These are phyloP conservation scores for Brachyrhaphis roseni DNA, from an alignment of 2,797 vertebrate species.

Conservation along the genomic window DNA sequence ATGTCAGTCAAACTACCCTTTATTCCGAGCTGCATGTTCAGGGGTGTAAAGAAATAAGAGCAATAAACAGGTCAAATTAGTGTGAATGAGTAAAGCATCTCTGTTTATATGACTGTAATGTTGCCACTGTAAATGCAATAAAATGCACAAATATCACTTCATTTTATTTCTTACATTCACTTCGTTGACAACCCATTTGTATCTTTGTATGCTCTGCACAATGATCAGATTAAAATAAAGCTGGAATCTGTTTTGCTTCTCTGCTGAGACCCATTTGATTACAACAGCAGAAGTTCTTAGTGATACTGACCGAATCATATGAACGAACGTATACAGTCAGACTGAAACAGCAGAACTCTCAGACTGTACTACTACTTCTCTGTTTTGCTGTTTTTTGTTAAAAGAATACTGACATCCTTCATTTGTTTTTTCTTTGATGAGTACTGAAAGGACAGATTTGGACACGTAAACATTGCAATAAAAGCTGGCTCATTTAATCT, in stretches of 20 bases:
- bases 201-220: slow-evolving; percentile 40
- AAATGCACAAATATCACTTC: slow-evolving; percentile 39
- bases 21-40: slow-evolving; percentile 39
- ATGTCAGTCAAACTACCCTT: slow-evolving; percentile 28
- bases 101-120: slow-evolving; percentile 33
- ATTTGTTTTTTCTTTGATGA: no score
- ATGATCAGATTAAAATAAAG: slow-evolving; percentile 40
- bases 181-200: slow-evolving; percentile 31
- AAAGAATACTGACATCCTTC: no score
- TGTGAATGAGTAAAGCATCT: slow-evolving; percentile 37
- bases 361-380: background rate
- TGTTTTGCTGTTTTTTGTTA: background rate
- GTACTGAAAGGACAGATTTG: no score
- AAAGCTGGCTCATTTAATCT: background rate
- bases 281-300: background rate
- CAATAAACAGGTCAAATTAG: slow-evolving; percentile 59
- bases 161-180: slow-evolving; percentile 40
- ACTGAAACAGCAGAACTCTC: background rate
- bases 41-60: slow-evolving; percentile 35
- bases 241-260: slow-evolving; percentile 4
- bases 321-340: background rate
- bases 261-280: background rate
- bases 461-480: background rate
- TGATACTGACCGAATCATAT: background rate
- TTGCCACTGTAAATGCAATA: slow-evolving; percentile 38